phyloP scores from a whole-genome alignment of 2,113 vertebrate species.

The Perognathus longimembris region DNA sequence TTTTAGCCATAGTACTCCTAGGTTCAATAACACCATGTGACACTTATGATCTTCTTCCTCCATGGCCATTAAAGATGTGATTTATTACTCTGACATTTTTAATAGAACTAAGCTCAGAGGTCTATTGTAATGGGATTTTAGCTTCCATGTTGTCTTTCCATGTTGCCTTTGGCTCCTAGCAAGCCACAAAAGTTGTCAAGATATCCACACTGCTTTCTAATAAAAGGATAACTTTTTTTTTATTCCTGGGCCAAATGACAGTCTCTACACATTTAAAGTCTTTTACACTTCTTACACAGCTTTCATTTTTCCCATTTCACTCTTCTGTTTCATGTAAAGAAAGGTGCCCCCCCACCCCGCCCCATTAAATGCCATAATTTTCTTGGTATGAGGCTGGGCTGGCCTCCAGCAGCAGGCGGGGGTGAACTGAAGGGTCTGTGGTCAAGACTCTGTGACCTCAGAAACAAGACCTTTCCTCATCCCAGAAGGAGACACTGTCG shows the following conservation, averaged over 20 bases:
- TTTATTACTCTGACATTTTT: slow-evolving; percentile 83
- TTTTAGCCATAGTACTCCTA: background rate
- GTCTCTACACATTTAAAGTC: slow-evolving; percentile 33
- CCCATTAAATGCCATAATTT: slow-evolving; percentile 64
- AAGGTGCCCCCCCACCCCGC: background rate
- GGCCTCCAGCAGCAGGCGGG: slow-evolving; percentile 45
- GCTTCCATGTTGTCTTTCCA: slow-evolving; percentile 69
- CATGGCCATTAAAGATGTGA: slow-evolving; percentile 75
- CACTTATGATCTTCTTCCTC: slow-evolving; percentile 67
- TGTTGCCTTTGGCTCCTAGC: slow-evolving; percentile 68
- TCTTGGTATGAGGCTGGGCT: slow-evolving; percentile 66
- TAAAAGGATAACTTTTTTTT: background rate
- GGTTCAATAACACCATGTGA: slow-evolving; percentile 77
- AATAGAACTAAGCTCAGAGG: slow-evolving; percentile 76
- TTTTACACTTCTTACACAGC: slow-evolving; percentile 56
- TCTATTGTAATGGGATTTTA: slow-evolving; percentile 70
- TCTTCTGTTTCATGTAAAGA: slow-evolving; percentile 20
- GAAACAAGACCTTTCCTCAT: slow-evolving; percentile 51
- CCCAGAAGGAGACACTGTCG: background rate
- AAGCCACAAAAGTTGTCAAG: slow-evolving; percentile 33
- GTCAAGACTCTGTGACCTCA: slow-evolving; percentile 28
- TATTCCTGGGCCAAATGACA: slow-evolving; percentile 15
- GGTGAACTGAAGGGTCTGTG: slow-evolving; percentile 18
- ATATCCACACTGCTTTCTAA: slow-evolving; percentile 8
- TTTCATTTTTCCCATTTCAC: slow-evolving; percentile 47